These are phyloP conservation scores for Hippocampus barbouri DNA, from an alignment of 2,113 vertebrate genomes.

Conservation along the genomic window DNA sequence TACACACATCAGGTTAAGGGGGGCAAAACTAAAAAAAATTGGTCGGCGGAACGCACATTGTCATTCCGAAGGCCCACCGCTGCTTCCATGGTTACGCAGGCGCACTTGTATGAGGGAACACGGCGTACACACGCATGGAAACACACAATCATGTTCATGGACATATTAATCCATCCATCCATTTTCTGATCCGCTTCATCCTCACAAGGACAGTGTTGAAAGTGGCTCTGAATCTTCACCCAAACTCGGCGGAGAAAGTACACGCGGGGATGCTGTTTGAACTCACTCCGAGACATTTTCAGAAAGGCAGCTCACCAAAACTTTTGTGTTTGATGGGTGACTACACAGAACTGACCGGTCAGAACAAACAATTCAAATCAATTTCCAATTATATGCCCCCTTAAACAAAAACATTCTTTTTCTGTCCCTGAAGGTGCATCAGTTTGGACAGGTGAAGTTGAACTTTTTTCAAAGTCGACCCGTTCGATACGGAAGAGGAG, in stretches of 20 bases:
- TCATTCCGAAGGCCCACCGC: background rate
- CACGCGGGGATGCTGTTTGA: too few species aligned
- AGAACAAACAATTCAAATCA: background rate
- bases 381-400: background rate
- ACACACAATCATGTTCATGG: background rate
- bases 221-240: too few species aligned
- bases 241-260: too few species aligned
- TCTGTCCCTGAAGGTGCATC: background rate
- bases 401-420: background rate
- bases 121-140: background rate
- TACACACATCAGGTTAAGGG: background rate
- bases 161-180: too few species aligned
- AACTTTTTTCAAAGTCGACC: background rate
- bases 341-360: too few species aligned
- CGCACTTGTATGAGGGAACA: background rate
- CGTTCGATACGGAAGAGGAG: conserved; percentile 2
- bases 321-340: too few species aligned
- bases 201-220: too few species aligned
- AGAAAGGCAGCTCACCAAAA: too few species aligned
- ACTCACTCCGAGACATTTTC: too few species aligned
- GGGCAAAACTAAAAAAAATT: background rate
- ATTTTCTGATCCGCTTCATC: too few species aligned
- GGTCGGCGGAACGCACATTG: background rate
- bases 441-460: conserved; percentile 11
- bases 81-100: background rate